These are phyloP conservation scores for Melanocharis versteri DNA, from an alignment of 2,113 vertebrate species.

Conservation along the genomic window DNA sequence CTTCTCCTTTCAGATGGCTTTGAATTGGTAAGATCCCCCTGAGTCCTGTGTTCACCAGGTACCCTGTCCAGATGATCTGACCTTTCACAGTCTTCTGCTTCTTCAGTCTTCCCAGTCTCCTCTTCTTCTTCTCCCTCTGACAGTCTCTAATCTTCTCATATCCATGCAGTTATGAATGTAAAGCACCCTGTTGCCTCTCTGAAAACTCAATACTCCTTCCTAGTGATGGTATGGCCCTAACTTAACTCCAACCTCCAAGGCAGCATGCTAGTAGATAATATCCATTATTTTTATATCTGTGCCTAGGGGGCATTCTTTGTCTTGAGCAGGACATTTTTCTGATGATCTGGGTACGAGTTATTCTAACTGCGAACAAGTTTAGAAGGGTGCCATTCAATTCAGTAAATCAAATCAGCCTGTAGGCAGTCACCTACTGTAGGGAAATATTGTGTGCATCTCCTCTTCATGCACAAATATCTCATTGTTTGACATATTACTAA, in stretches of 20 bases:
- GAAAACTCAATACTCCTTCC: background rate
- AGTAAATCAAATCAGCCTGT: constrained; percentile 58
- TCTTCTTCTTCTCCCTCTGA: background rate
- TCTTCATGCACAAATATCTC: background rate
- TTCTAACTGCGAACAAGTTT: constrained; percentile 55
- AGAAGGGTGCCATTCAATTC: constrained; percentile 57
- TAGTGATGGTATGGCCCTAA: background rate
- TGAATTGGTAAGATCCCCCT: background rate
- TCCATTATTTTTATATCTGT: background rate
- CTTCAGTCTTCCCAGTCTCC: background rate
- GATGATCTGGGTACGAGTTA: constrained; percentile 32
- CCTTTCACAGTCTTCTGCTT: background rate
- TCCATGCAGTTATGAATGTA: background rate
- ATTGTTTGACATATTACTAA: constrained; percentile 59
- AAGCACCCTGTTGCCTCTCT: background rate
- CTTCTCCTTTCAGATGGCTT: background rate
- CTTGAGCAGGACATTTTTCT: constrained; percentile 35
- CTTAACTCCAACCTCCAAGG: background rate
- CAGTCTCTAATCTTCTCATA: background rate
- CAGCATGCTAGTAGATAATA: background rate
- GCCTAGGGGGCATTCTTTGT: background rate
- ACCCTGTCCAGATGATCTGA: background rate
- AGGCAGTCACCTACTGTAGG: constrained; percentile 31
- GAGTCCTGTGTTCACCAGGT: background rate
- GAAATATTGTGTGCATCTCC: constrained; percentile 48